Evolutionary conservation across 2,113 vertebrate genomes (phyloP).

Genomic region (Myotis lucifugus): DNA sequence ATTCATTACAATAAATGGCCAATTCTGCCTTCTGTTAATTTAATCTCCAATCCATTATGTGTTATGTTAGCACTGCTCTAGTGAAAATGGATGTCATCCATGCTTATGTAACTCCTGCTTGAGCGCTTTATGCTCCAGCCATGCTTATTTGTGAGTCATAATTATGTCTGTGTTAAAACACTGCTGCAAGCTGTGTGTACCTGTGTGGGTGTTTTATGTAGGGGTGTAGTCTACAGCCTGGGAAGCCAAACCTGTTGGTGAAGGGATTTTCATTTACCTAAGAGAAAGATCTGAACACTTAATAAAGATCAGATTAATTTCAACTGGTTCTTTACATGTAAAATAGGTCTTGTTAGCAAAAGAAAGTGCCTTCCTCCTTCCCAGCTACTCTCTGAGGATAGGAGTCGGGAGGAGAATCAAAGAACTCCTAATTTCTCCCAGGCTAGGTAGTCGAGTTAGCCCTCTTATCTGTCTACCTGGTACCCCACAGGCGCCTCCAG

Average conservation of each 20-base stretch:
- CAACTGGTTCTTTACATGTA: slow-evolving; percentile 1
- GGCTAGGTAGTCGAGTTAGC: not conserved
- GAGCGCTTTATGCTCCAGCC: slow-evolving; percentile 49
- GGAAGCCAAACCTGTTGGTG: slow-evolving; percentile 73
- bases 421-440: not conserved
- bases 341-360: not conserved
- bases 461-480: not conserved
- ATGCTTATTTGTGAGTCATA: slow-evolving; percentile 71
- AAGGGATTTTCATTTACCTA: slow-evolving; percentile 69
- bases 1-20: slow-evolving; percentile 53
- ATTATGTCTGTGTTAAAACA: slow-evolving; percentile 71
- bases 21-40: slow-evolving; percentile 39
- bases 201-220: slow-evolving; percentile 72
- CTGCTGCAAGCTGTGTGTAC: slow-evolving; percentile 62
- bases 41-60: not conserved
- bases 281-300: slow-evolving; percentile 49
- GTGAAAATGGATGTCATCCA: slow-evolving; percentile 24
- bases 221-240: slow-evolving; percentile 66
- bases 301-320: slow-evolving; percentile 40
- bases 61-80: not conserved
- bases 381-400: not conserved
- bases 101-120: slow-evolving; percentile 57
- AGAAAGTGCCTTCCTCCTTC: not conserved
- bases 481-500: not conserved
- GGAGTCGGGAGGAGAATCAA: not conserved